Evolutionary conservation across 2,113 vertebrate species (phyloP).

Genomic region (Mormyrus lacerda): DNA sequence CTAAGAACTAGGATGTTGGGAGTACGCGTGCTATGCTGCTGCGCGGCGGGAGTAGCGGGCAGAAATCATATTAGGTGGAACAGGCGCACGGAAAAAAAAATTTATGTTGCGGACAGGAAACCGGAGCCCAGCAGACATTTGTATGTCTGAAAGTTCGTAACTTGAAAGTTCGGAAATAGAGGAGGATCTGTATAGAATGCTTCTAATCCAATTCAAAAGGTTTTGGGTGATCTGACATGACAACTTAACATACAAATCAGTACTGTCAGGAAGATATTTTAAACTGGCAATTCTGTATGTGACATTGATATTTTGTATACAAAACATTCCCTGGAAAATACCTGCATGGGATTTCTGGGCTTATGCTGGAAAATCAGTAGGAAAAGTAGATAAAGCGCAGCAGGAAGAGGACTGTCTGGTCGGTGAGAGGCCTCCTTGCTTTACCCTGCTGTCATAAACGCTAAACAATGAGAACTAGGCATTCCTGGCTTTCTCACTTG

Average conservation of each 20-base stretch:
- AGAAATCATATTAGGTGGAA: too few species aligned
- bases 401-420: neutral
- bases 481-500: neutral
- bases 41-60: too few species aligned
- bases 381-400: neutral
- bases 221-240: neutral
- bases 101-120: too few species aligned
- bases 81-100: too few species aligned
- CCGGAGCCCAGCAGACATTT: too few species aligned
- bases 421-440: neutral
- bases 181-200: neutral
- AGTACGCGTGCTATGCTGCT: too few species aligned
- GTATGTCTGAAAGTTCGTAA: too few species aligned
- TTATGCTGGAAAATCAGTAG: neutral
- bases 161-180: too few species aligned
- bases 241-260: neutral
- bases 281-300: neutral
- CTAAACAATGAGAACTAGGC: neutral
- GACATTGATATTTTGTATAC: neutral
- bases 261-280: neutral
- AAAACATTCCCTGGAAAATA: neutral
- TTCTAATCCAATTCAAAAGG: neutral
- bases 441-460: too few species aligned
- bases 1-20: too few species aligned
- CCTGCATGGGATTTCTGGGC: neutral